phyloP scores from a whole-genome alignment of 2,888 invertebrate genomes.

The Cerceris ruficornis region DNA sequence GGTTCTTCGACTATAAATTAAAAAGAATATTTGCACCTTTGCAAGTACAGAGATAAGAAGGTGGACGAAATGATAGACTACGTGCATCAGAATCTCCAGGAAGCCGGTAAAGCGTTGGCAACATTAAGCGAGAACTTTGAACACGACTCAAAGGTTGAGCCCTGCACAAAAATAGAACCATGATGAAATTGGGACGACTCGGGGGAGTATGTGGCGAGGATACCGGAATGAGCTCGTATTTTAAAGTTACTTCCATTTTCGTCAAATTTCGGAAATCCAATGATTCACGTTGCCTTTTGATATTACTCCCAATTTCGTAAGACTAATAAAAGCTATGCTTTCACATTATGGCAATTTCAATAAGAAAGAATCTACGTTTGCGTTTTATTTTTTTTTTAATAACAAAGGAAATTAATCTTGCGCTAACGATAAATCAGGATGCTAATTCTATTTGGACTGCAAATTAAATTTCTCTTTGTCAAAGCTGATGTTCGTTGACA shows the following conservation, averaged over 20 bases:
- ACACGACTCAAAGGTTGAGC: constrained; percentile 77
- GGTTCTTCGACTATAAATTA: neutral
- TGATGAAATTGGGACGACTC: constrained; percentile 51
- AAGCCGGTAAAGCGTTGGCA: constrained; percentile 74
- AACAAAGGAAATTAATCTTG: neutral
- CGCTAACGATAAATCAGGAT: constrained; percentile 4
- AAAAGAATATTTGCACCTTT: constrained; percentile 1
- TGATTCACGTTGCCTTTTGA: constrained; percentile 7
- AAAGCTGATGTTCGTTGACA: constrained; percentile 74
- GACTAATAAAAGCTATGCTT: constrained; percentile 6
- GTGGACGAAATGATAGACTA: constrained; percentile 77
- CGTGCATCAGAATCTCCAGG: constrained; percentile 73
- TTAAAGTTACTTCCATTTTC: constrained; percentile 7
- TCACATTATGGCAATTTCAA: neutral
- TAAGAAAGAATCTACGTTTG: neutral
- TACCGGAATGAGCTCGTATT: constrained; percentile 29
- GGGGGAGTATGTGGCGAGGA: constrained; percentile 38
- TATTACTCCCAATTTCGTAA: constrained; percentile 35
- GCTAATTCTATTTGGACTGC: neutral
- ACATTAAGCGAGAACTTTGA: constrained; percentile 75
- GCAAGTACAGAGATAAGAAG: constrained; percentile 68
- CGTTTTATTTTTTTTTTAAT: neutral
- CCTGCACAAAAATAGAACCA: constrained; percentile 54
- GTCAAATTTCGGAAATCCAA: constrained; percentile 4
- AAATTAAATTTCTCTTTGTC: constrained; percentile 35